Base-by-base conservation (phyloP, 2,113 vertebrate species). In the Rhinopomastus cyanomelas region DNA sequence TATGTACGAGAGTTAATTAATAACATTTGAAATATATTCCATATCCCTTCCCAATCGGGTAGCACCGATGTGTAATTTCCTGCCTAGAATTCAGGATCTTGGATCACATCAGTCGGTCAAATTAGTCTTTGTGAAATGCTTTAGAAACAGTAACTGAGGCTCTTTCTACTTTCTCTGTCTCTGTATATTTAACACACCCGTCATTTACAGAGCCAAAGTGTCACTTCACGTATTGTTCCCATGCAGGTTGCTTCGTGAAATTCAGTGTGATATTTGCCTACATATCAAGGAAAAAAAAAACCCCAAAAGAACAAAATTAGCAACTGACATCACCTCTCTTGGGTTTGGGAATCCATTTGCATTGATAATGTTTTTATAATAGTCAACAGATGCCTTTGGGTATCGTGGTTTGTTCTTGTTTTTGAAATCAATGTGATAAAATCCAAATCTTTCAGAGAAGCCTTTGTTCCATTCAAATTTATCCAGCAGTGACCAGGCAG, bases 381-480 rank as follows among this genome's bases (percentile, higher is more conserved):
- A 99, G 44, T 98, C 97, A 85, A 96, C 98, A 0, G 98, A 99
- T 57, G 98, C 98, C 96, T 99, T 99, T 74, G 99, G 98, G 75
- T 99, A 98, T 36, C 98, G 98, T 7, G 98, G 97, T 85, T 98
- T 99, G 92, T 98, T 97, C 96, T 98, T 98, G 93, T 96, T 97
- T 68, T 96, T 97, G 95, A 98, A 99, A 93, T 98, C 98, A 37
- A 99, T 97, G 11, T 98, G 98, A 91, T 98, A 99, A 67, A 99
- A 92, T 75, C 99, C 98, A 26, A 98, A 99, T 96, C 98, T 98
- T 73, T 99, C 98, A 0, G 98, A 97, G 89, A 98, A 99, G 36
- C 98, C 99, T 96, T 98, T 98, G 76, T 98, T 98, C 99, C 98
- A 99, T 94, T 99, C 98, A 96, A 98, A 99, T 92, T 98, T 98